Percentiles rank a stretch among this genome's conserved stretches.
These are phyloP conservation scores for Drosophila dunni DNA, from an alignment of 1,140 invertebrate species.

Conservation along the genomic window DNA sequence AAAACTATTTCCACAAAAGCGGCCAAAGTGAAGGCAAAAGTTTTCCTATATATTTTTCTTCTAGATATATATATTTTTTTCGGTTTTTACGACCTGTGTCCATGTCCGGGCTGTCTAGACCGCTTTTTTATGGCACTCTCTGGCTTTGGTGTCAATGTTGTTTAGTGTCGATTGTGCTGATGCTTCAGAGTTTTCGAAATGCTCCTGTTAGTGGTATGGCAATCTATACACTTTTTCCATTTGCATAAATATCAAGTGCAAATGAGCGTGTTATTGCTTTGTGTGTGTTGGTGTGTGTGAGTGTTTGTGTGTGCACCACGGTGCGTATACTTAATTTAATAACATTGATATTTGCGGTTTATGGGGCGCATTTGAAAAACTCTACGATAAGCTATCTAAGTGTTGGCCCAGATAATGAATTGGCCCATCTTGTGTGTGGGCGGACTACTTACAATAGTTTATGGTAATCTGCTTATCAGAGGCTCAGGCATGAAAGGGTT, in stretches of 20 bases:
- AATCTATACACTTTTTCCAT: slow-evolving; percentile 26
- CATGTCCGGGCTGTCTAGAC: slow-evolving; percentile 64
- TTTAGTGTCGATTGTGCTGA: slow-evolving; percentile 66
- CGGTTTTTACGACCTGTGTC: slow-evolving; percentile 57
- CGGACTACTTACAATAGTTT: slow-evolving; percentile 22
- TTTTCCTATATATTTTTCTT: slow-evolving; percentile 35
- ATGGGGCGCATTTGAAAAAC: not conserved
- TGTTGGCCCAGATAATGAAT: slow-evolving; percentile 14
- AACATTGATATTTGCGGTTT: not conserved
- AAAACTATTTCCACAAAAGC: slow-evolving; percentile 57
- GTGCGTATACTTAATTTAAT: slow-evolving; percentile 47
- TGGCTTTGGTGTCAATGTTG: slow-evolving; percentile 75
- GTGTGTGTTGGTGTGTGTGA: not conserved
- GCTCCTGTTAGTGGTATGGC: not conserved
- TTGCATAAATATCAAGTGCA: slow-evolving; percentile 65
- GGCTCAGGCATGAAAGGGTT: not conserved
- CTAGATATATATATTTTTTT: slow-evolving; percentile 7
- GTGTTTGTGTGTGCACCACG: not conserved
- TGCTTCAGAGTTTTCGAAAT: slow-evolving; percentile 52
- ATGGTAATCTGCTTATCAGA: slow-evolving; percentile 20
- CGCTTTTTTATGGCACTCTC: slow-evolving; percentile 66
- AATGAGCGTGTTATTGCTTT: slow-evolving; percentile 36
- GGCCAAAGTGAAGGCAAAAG: slow-evolving; percentile 34
- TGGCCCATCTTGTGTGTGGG: slow-evolving; percentile 7
- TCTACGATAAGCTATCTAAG: slow-evolving; percentile 10